Base-by-base conservation (phyloP, 2,888 invertebrate genomes). In the Rhingia campestris region DNA sequence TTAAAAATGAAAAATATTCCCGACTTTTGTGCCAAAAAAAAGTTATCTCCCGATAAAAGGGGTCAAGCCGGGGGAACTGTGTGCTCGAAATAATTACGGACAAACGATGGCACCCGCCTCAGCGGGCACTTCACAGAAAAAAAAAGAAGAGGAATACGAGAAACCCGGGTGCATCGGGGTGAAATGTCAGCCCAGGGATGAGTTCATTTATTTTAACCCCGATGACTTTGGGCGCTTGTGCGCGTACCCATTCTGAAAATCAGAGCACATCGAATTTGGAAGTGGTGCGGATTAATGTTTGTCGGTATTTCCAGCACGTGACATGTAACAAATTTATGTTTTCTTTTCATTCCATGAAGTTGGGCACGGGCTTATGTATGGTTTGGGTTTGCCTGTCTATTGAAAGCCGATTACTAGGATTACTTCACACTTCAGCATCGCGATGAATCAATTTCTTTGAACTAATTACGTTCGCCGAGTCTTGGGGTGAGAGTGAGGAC, bases 281-380 rank as follows among this genome's bases (percentile, higher is more conserved):
- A 84, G 84, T 79, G 84, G 80, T 84, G 80, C 84, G 84, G 80
- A 80, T 80, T 84, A 84, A 74, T 84, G 84, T 84, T 80, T 74
- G 84, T 74, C 80, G 80, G 84, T 84, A 75, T 73, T 80, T 74
- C 37, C 6, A 70, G 80, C 84, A 84, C 84, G 84, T 84, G 84
- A 84, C 84, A 75, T 70, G 80, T 53, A 79, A 82, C 77, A 72
- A 77, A 82, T 82, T 82, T 66, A 79, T 79, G 69, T 77, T 81
- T 76, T 81, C 76, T 70, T 81, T 76, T 69, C 63, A 63, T 76
- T 70, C 53, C 66, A 39, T 56, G 69, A 70, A 45, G 63, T 49
- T 56, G 69, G 69, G 64, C 58, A 75, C 56, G 69, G 56, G 81
- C 7, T 66, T 41, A 14, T 49, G 22, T 76, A 63, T 39, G 49